Conservation (phyloP, 2,113 vertebrate species). For the Arenaria interpres region DNA sequence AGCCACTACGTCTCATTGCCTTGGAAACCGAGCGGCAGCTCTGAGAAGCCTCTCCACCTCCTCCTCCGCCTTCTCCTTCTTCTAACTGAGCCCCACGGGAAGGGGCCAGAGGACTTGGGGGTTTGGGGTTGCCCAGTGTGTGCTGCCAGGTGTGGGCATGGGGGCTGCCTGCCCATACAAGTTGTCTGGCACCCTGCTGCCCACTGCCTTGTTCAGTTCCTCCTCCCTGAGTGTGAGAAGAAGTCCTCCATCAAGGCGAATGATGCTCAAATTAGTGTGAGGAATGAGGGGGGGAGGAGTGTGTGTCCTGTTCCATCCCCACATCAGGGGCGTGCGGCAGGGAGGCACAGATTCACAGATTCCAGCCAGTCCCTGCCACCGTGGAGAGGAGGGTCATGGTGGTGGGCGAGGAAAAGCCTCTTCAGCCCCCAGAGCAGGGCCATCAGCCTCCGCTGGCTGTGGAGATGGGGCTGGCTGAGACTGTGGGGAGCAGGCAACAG, state of each 20-base stretch:
- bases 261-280: not conserved
- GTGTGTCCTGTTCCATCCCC: accelerated
- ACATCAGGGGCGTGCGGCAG: accelerated
- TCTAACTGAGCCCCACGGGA: not conserved
- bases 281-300: too few relatives aligned
- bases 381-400: too few relatives aligned
- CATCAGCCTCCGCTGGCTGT: accelerated
- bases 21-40: slow-evolving; percentile 55
- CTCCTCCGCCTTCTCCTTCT: not conserved
- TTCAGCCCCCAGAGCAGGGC: not conserved
- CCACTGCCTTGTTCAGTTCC: not conserved
- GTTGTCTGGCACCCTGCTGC: not conserved
- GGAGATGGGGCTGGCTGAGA: too few relatives aligned
- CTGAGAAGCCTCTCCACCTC: not conserved
- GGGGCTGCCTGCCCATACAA: not conserved
- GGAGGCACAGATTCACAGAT: not conserved
- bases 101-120: not conserved
- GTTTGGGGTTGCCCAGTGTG: not conserved
- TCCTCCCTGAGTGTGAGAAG: not conserved
- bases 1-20: slow-evolving; percentile 55
- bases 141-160: not conserved
- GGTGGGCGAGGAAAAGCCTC: not conserved
- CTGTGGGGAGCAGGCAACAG: not conserved
- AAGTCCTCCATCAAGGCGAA: not conserved
- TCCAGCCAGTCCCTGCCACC: not conserved